Evolutionary conservation across 2,888 invertebrate species (phyloP).

Genomic region (Perizoma affinitatum): DNA sequence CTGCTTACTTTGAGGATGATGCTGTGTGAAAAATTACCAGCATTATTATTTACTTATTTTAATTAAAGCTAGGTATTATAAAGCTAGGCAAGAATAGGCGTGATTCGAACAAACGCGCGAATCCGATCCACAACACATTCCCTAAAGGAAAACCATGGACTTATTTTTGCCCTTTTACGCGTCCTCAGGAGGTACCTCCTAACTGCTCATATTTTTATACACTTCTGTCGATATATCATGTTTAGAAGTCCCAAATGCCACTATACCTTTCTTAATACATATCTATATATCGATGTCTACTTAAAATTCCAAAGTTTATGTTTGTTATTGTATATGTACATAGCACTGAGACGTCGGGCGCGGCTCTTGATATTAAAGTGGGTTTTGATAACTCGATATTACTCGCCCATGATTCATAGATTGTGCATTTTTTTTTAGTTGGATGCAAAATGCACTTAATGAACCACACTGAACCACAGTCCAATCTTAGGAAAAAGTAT

Average conservation of each 20-base stretch:
- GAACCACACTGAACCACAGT: neutral
- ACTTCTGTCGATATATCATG: no score
- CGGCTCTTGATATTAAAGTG: no score
- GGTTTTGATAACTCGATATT: neutral
- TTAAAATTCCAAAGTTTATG: no score
- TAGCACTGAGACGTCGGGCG: no score
- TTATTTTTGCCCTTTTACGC: neutral
- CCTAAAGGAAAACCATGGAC: neutral
- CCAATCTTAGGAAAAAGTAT: neutral
- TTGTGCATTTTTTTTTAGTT: neutral
- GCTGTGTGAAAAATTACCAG: no score
- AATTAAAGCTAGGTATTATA: constrained; percentile 12
- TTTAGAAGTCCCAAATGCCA: no score
- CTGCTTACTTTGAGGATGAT: no score
- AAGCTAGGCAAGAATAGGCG: constrained; percentile 17
- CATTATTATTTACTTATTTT: no score
- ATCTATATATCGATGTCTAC: no score
- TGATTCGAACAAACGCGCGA: constrained; percentile 5
- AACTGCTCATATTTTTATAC: no score
- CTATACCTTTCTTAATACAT: no score
- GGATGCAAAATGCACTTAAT: neutral
- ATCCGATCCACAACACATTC: neutral
- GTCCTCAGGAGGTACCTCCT: neutral
- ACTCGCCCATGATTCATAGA: constrained; percentile 1
- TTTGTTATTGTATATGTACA: no score